These are phyloP conservation scores for Clavelina lepadiformis DNA, from an alignment of 23 tunicate genomes.

Conservation along the genomic window DNA sequence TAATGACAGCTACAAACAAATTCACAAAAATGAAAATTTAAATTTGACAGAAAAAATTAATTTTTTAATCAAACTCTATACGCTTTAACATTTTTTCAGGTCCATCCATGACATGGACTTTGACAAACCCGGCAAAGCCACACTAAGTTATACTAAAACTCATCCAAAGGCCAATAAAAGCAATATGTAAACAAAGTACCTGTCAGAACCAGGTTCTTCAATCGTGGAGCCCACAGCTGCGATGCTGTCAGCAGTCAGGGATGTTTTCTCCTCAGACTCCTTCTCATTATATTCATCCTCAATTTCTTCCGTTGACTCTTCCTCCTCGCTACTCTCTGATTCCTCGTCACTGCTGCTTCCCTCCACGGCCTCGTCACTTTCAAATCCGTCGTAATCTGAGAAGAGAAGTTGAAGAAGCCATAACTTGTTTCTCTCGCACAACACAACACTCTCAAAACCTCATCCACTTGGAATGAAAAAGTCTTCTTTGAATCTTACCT, in stretches of 20 bases:
- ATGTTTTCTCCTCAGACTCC: constrained; percentile 19
- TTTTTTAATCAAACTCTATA: too few relatives aligned
- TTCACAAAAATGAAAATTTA: too few relatives aligned
- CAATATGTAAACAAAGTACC: constrained; percentile 6
- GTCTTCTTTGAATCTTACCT: too few relatives aligned
- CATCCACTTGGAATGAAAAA: too few relatives aligned
- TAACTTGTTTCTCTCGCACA: too few relatives aligned
- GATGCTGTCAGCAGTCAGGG: neutral
- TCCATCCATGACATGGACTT: too few relatives aligned
- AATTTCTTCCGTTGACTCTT: constrained; percentile 21
- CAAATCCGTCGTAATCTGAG: constrained; percentile 58
- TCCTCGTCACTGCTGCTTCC: constrained; percentile 72
- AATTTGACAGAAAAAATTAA: too few relatives aligned
- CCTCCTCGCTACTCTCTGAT: constrained; percentile 41
- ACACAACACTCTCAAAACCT: neutral
- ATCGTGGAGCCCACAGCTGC: constrained; percentile 18
- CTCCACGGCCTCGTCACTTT: constrained; percentile 77
- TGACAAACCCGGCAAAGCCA: too few relatives aligned
- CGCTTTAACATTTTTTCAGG: too few relatives aligned
- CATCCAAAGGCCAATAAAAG: neutral
- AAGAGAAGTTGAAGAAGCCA: neutral
- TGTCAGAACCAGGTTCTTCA: constrained; percentile 83
- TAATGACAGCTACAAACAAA: too few relatives aligned
- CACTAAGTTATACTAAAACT: neutral
- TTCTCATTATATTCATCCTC: constrained; percentile 35